Percentiles rank a stretch among this genome's conserved stretches.
phyloP scores from a whole-genome alignment of 2,888 invertebrate species.

The Hypolimnas misippus region DNA sequence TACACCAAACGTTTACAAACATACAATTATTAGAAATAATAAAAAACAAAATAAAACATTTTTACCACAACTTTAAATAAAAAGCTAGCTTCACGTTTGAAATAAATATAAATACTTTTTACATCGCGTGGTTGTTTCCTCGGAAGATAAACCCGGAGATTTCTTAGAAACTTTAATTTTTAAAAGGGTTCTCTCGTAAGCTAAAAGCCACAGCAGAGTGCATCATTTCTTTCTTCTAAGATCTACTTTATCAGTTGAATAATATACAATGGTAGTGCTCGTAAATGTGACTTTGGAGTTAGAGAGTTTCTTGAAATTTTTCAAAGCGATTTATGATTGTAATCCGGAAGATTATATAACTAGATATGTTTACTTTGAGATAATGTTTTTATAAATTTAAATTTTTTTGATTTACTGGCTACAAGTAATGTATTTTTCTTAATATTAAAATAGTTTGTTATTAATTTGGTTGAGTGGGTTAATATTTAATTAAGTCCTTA shows the following conservation, averaged over 20 bases:
- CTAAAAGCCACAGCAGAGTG: constrained; percentile 36
- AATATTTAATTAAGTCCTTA: too few species aligned
- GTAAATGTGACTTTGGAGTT: constrained; percentile 33
- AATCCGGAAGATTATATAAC: constrained; percentile 16
- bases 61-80: not conserved
- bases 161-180: constrained; percentile 32
- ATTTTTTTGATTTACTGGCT: constrained; percentile 5
- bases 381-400: not conserved
- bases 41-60: not conserved
- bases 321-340: constrained; percentile 34
- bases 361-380: not conserved
- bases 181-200: constrained; percentile 39
- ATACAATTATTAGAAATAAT: not conserved
- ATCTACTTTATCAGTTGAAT: constrained; percentile 37
- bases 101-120: constrained; percentile 8
- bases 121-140: constrained; percentile 3
- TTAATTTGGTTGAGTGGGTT: too few species aligned
- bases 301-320: constrained; percentile 25
- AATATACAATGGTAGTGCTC: constrained; percentile 28
- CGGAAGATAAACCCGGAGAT: constrained; percentile 15
- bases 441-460: too few species aligned
- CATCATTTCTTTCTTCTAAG: constrained; percentile 33
- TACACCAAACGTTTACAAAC: too few species aligned
- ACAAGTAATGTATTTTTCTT: too few species aligned
- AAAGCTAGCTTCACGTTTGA: not conserved